Evolutionary conservation across 1,140 invertebrate genomes (phyloP), one percentile per base, ranked within the genome.

Genomic region (Drosophila pruinosa): DNA sequence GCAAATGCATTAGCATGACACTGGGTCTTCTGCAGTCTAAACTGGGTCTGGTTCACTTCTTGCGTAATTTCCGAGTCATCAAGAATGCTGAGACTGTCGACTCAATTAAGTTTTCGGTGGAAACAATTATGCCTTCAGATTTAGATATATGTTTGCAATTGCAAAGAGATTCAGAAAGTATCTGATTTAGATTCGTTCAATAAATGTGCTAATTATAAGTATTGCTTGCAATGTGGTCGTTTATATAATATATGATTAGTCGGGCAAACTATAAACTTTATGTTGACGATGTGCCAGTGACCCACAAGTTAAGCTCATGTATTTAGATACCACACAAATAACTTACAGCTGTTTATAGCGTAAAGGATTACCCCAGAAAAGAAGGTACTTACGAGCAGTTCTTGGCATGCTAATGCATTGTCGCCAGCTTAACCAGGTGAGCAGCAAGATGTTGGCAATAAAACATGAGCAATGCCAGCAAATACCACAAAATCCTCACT

Each of bases 1-100:
- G 95, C 22, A 95, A 93, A 86, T 97, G 95, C 82, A 95, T 96
- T 71, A 95, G 95, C 94, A 92, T 89, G 71, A 76, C 83, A 0
- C 67, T 88, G 38, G 85, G 73, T 7, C 56, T 89, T 0, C 48
- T 90, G 5, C 75, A 85, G 52, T 8, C 74, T 0, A 90, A 85
- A 36, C 48, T 82, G 12, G 80, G 78, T 0, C 45, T 89, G 2
- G 69, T 89, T 4, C 73, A 89, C 14, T 59, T 89, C 10, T 28
- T 89, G 41, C 71, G 58, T 7, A 77, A 82, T n/a, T 70, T 89
- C 52, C 63, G 57, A 3, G 65, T 88, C 0, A 28, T 36, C 0
- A 8, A 6, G 0, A 81, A 75, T 22, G 74, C 75, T 10, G 54
- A 78, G 59, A 78, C 83, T 4, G 4, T 47, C 0, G 31, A 17